Conservation (phyloP, 2,888 invertebrate species). For the Plusia festucae region DNA sequence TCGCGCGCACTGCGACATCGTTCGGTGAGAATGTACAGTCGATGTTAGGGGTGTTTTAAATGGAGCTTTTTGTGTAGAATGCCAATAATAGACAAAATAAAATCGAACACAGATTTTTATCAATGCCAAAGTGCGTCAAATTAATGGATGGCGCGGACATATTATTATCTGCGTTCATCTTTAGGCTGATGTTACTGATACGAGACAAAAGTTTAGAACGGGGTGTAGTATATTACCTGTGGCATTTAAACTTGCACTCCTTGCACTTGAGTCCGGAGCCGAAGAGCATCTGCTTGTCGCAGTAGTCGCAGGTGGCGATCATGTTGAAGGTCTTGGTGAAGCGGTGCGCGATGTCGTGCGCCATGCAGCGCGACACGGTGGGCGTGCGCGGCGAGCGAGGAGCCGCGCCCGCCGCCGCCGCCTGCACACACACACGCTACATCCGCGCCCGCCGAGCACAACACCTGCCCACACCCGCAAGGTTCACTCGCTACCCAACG, state of each 20-base stretch:
- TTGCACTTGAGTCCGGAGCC: slow-evolving; percentile 96
- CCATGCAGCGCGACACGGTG: slow-evolving; percentile 92
- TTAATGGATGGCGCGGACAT: too few species aligned
- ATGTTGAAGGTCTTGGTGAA: slow-evolving; percentile 96
- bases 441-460: slow-evolving; percentile 7
- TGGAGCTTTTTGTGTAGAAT: background rate
- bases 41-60: too few species aligned
- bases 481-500: too few species aligned
- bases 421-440: slow-evolving; percentile 14
- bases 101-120: too few species aligned
- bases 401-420: slow-evolving; percentile 68
- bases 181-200: background rate
- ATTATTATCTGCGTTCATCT: too few species aligned
- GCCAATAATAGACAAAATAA: background rate
- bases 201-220: background rate
- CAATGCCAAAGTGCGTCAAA: too few species aligned
- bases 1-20: too few species aligned
- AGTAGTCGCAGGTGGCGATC: slow-evolving; percentile 96
- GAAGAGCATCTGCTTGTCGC: slow-evolving; percentile 96
- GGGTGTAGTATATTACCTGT: slow-evolving; percentile 81
- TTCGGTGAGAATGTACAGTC: too few species aligned
- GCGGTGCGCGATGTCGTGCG: slow-evolving; percentile 96
- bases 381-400: slow-evolving; percentile 93
- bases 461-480: too few species aligned
- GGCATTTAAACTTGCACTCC: slow-evolving; percentile 98